Base-by-base conservation (phyloP, 2,888 invertebrate species). In the Tenthredo amoena region DNA sequence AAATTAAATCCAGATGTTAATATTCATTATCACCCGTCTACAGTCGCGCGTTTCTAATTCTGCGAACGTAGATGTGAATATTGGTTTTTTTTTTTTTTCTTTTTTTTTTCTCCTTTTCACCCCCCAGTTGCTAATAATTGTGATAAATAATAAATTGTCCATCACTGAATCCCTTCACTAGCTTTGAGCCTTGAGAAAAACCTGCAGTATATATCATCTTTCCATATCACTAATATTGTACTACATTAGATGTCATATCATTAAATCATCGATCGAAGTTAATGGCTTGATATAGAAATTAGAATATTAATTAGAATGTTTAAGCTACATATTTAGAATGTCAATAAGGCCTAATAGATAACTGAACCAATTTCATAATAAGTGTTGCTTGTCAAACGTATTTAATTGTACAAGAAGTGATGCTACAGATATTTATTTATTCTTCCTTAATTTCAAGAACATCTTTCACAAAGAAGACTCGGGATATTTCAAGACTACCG, bases 261-360 rank as follows among this genome's bases (percentile, higher is more conserved):
- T 90, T 88, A 89, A 58, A 81, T 86, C 87, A 86, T 88, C 89
- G 88, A 88, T 90, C 89, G 87, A 88, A 89, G 87, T 87, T 88
- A 88, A 88, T 87, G 89, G 90, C 91, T 91, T 91, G 89, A 90
- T 88, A 87, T 91, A 91, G 89, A 87, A 87, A 86, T 88, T 88
- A 89, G 90, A 88, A 89, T 87, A 87, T 87, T 87, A 87, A 31
- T 88, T 90, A 82, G 87, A 89, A 88, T 88, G 86, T 71, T 15
- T 68, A 68, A 68, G 83, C 83, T 68, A 68, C 47, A 47, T 62
- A 81, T 71, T 37, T 89, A 89, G 88, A 88, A 87, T 88, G 88
- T 89, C 88, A 88, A 89, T 91, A 91, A 91, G 92, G 91, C 91
- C 91, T 92, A 92, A 91, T 89, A 89, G 90, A 89, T 90, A 89